Base-by-base conservation (phyloP, 2,113 vertebrate genomes). In the Catagonus wagneri region DNA sequence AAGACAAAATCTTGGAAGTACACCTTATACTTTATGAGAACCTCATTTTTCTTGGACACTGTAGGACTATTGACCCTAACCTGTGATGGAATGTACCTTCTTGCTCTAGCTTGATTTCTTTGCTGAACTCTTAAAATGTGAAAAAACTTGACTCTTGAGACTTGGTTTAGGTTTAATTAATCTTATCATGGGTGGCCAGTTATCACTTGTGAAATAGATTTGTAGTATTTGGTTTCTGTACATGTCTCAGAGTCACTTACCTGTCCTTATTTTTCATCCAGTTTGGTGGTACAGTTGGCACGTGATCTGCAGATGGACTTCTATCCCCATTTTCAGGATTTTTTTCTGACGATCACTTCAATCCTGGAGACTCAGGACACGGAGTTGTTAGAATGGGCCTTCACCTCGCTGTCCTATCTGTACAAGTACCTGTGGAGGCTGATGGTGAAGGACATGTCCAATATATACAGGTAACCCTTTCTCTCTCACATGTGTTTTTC, bases 361-460 rank as follows among this genome's bases (percentile, higher is more conserved):
- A 97, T 99, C 83, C 97, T 99, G 98, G 99, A 99, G 87, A 99
- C 99, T 0, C 99, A 99, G 97, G 99, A 99, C 98, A 99, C 99
- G 0, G 99, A 99, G 54, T 97, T 99, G 89, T 96, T 99, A 94
- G 99, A 99, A 98, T 99, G 99, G 99, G 98, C 98, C 52, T 99
- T 99, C 97, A 99, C 99, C 0, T 99, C 99, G 34, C 98, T 99
- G 75, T 99, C 99, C 0, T 99, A 99, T 96, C 99, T 99, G 44
- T 99, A 99, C 98, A 99, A 99, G 97, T 99, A 99, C 92, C 98
- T 99, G 71, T 99, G 99, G 99, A 99, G 99, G 87, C 93, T 99
- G 76, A 99, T 99, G 99, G 99, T 99, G 81, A 99, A 99, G 97
- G 99, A 99, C 96, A 99, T 99, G 98, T 44, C 97, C 85, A 99